A percentile compares a stretch with the other conserved stretches of the same genome.
Evolutionary conservation across 2,797 vertebrate species (phyloP).

Genomic region (Dallia pectoralis): DNA sequence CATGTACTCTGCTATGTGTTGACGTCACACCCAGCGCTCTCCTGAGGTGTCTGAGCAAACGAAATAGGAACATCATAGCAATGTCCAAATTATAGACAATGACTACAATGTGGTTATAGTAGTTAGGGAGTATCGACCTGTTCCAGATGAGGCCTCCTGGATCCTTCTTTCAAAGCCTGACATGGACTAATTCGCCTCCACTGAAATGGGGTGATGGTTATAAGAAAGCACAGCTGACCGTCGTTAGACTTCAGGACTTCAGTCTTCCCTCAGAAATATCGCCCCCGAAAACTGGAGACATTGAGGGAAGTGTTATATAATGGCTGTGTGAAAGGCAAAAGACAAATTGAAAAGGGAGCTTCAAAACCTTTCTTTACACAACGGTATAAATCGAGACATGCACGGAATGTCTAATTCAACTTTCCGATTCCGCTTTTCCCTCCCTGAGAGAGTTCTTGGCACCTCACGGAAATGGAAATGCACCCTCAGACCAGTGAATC

Average conservation of each 20-base stretch:
- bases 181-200: background rate
- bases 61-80: slow-evolving; percentile 3
- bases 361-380: background rate
- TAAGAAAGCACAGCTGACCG: slow-evolving; percentile 20
- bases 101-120: background rate
- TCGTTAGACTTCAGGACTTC: background rate
- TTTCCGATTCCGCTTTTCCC: background rate
- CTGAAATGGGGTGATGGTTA: slow-evolving; percentile 12
- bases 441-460: slow-evolving; percentile 1
- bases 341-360: background rate
- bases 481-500: background rate
- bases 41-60: background rate
- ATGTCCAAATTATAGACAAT: background rate
- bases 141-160: background rate
- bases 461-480: background rate
- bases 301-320: background rate
- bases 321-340: background rate
- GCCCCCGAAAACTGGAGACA: background rate
- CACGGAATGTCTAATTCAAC: slow-evolving; percentile 6
- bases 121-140: background rate
- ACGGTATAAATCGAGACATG: background rate
- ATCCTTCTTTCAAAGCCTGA: background rate
- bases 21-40: background rate
- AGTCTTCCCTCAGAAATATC: background rate
- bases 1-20: background rate